These are phyloP conservation scores for Jaculus jaculus DNA, from an alignment of 2,113 vertebrate species.

Conservation along the genomic window DNA sequence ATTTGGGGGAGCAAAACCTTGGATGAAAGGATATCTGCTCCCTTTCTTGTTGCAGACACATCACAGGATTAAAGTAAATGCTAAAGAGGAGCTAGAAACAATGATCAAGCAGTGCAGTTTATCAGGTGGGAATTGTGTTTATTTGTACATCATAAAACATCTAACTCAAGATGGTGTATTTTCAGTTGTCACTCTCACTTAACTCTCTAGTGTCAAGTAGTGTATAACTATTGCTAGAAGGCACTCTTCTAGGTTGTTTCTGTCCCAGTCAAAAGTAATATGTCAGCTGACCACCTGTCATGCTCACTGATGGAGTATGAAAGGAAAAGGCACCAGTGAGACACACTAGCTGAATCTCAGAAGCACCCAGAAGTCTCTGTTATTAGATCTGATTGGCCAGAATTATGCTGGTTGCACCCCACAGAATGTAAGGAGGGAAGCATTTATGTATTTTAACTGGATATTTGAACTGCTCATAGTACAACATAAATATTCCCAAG, in stretches of 20 bases:
- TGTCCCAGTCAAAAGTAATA: background rate
- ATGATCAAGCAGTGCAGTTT: background rate
- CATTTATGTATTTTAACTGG: background rate
- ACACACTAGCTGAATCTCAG: background rate
- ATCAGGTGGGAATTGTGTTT: background rate
- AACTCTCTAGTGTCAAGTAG: background rate
- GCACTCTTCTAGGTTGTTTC: background rate
- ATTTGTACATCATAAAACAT: background rate
- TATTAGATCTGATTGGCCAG: background rate
- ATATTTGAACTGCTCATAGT: background rate
- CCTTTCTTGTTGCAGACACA: background rate
- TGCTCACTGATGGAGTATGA: background rate
- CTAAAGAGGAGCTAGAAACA: background rate
- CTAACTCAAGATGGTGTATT: background rate
- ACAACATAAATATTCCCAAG: background rate
- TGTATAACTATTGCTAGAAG: background rate
- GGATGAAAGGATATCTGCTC: background rate
- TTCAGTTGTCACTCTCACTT: background rate
- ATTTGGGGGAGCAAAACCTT: background rate
- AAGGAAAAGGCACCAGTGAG: background rate
- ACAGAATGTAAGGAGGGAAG: background rate
- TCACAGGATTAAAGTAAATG: background rate
- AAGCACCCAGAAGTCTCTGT: background rate
- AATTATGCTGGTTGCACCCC: background rate
- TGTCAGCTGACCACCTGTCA: background rate